A percentile compares a stretch with the other conserved stretches of the same genome.
Evolutionary conservation across 2,888 invertebrate species (phyloP).

Genomic region (Drosophila hawaiiensis): DNA sequence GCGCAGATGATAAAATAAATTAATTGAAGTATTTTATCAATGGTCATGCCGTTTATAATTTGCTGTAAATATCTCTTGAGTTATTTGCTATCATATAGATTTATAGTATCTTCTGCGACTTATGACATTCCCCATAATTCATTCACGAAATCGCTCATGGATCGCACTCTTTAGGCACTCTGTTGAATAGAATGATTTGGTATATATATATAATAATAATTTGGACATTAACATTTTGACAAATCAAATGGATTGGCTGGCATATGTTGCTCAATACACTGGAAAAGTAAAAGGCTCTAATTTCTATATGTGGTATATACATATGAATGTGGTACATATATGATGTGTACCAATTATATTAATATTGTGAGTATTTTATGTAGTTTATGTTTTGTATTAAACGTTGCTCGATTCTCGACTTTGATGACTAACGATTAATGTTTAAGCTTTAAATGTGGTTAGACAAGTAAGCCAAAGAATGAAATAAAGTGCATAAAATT

Average conservation of each 20-base stretch:
- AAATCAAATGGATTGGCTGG: conserved; percentile 50
- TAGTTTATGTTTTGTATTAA: conserved; percentile 34
- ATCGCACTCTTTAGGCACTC: conserved; percentile 21
- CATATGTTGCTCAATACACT: conserved; percentile 45
- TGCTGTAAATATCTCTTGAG: conserved; percentile 22
- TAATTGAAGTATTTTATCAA: conserved; percentile 36
- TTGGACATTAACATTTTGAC: conserved; percentile 39
- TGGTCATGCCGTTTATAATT: conserved; percentile 23
- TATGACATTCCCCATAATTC: conserved; percentile 3
- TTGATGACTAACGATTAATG: conserved; percentile 54
- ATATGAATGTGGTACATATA: conserved; percentile 21
- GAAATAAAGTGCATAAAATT: conserved; percentile 70
- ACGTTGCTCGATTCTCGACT: conserved; percentile 48
- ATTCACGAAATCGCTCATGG: conserved; percentile 15
- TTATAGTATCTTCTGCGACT: not conserved
- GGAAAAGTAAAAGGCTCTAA: conserved; percentile 16
- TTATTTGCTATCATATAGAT: conserved; percentile 14
- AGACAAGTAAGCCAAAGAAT: conserved; percentile 60
- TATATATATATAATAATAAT: conserved; percentile 8
- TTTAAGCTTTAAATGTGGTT: conserved; percentile 78
- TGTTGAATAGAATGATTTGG: conserved; percentile 12
- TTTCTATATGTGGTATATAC: conserved; percentile 10
- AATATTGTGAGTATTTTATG: conserved; percentile 32
- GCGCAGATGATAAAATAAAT: conserved; percentile 24
- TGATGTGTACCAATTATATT: conserved; percentile 36